Percentiles rank a stretch among this genome's conserved stretches.
phyloP scores from a whole-genome alignment of 2,113 vertebrate species.

The Gallinago undulata region DNA sequence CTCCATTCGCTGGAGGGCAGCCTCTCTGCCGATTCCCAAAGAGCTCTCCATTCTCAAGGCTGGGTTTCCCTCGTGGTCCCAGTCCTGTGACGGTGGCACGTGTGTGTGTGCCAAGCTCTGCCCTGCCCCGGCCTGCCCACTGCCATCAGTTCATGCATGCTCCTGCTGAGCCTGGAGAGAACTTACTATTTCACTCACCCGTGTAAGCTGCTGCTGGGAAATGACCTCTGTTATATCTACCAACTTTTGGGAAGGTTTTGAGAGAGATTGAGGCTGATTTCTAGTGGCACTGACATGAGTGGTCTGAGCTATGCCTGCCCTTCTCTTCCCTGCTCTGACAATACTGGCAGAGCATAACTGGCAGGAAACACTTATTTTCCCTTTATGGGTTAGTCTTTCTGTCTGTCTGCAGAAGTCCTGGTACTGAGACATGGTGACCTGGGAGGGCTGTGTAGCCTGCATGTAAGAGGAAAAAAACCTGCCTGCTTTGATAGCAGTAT shows the following conservation, averaged over 20 bases:
- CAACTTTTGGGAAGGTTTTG: background rate
- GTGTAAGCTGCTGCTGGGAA: background rate
- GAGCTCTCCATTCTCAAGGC: fast-evolving
- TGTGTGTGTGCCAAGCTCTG: background rate
- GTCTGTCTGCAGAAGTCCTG: background rate
- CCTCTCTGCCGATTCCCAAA: background rate
- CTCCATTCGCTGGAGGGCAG: background rate
- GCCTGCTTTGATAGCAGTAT: background rate
- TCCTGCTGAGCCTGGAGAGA: background rate
- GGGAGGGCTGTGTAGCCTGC: background rate
- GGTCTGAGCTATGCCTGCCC: background rate
- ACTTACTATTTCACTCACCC: background rate
- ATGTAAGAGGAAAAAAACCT: background rate
- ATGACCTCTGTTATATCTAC: background rate
- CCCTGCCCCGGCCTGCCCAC: background rate
- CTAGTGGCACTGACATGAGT: background rate
- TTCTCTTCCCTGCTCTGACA: background rate
- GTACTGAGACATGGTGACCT: background rate
- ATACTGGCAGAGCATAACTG: fast-evolving
- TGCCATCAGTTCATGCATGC: fast-evolving
- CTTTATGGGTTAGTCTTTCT: background rate
- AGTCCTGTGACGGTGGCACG: fast-evolving
- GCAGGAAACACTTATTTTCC: background rate
- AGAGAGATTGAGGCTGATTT: background rate
- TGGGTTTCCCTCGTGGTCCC: background rate